These are phyloP conservation scores for Selenia dentaria DNA, from an alignment of 2,888 invertebrate species.

Conservation along the genomic window DNA sequence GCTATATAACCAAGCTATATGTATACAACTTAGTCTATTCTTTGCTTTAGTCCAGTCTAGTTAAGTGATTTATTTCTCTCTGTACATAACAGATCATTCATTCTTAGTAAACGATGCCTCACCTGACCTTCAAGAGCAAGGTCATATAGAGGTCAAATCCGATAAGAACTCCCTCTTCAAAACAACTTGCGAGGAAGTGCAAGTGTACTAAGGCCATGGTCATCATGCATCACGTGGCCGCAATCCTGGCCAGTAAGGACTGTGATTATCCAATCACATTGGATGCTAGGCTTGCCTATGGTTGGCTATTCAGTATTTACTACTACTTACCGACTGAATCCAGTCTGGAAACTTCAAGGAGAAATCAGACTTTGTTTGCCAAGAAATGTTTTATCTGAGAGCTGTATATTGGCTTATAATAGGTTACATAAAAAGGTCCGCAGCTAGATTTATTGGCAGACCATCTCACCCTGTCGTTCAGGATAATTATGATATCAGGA, in stretches of 20 bases:
- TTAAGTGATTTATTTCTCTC: too few species aligned
- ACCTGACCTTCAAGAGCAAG: constrained; percentile 6
- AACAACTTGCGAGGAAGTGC: constrained; percentile 12
- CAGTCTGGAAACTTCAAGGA: neutral
- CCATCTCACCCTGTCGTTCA: too few species aligned
- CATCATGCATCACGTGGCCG: constrained; percentile 18
- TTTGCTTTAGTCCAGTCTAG: too few species aligned
- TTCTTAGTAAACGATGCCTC: neutral
- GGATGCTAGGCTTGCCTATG: constrained; percentile 18
- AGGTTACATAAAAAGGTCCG: too few species aligned
- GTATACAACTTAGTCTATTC: too few species aligned
- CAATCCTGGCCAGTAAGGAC: constrained; percentile 15
- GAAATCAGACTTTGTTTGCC: too few species aligned
- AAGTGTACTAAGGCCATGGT: constrained; percentile 6
- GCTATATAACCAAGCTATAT: too few species aligned
- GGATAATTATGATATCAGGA: too few species aligned
- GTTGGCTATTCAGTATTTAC: constrained; percentile 11
- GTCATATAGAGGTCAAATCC: constrained; percentile 1
- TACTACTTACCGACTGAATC: neutral
- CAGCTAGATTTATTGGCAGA: too few species aligned
- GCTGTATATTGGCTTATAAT: too few species aligned
- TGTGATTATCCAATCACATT: constrained; percentile 30
- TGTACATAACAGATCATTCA: neutral
- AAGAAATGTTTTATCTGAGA: too few species aligned
- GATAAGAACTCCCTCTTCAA: neutral